phyloP scores from a whole-genome alignment of 2,888 invertebrate genomes.

The Ditula angustiorana region DNA sequence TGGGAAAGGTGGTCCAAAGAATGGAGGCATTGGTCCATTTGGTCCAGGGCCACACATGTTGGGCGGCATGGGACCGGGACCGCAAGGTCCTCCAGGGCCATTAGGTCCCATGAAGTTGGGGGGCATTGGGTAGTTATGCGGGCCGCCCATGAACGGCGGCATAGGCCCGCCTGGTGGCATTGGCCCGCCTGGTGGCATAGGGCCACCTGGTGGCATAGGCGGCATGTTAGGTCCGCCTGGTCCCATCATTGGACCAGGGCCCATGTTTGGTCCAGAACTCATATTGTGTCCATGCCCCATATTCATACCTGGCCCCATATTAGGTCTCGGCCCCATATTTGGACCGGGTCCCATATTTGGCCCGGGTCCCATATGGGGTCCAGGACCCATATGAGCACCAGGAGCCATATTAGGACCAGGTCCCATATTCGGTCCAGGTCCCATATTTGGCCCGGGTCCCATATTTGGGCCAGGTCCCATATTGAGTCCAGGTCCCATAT shows the following conservation, averaged over 20 bases:
- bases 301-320: conserved; percentile 45
- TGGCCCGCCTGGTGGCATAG: conserved; percentile 38
- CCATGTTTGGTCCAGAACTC: conserved; percentile 8
- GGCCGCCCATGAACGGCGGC: conserved; percentile 67
- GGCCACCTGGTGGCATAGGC: conserved; percentile 42
- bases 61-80: conserved; percentile 53
- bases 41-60: conserved; percentile 54
- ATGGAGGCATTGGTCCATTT: conserved; percentile 47
- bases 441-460: conserved; percentile 25
- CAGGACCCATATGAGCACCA: conserved; percentile 44
- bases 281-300: conserved; percentile 39
- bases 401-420: conserved; percentile 39
- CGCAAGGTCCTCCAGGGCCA: conserved; percentile 47
- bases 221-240: conserved; percentile 43
- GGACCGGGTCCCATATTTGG: conserved; percentile 31
- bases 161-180: conserved; percentile 45
- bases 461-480: conserved; percentile 5
- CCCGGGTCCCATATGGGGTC: conserved; percentile 40
- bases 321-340: conserved; percentile 46
- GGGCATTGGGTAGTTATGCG: conserved; percentile 70
- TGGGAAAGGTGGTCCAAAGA: conserved; percentile 40
- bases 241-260: conserved; percentile 22
- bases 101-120: conserved; percentile 76
- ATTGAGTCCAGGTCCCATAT: conserved; percentile 1
- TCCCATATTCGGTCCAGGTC: conserved; percentile 38